Evolutionary conservation across 35 echinoderm and acorn worm genomes (phyloP).

Genomic region (Apostichopus californicus): DNA sequence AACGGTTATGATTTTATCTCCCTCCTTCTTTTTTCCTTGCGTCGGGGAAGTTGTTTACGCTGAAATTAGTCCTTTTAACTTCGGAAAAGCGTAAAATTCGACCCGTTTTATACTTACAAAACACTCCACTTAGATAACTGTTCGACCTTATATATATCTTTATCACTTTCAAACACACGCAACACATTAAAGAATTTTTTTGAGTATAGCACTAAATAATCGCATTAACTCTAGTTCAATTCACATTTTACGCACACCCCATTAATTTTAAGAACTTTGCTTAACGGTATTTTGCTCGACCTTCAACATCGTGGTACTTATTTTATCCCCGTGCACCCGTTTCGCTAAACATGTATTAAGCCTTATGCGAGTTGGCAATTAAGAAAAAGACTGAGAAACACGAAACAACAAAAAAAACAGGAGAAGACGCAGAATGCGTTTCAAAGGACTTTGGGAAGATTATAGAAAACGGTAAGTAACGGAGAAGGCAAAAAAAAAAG

Average conservation of each 20-base stretch:
- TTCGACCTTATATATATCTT: slow-evolving; percentile 19
- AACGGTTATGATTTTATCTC: background rate
- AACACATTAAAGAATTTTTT: slow-evolving; percentile 49
- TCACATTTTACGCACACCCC: slow-evolving; percentile 35
- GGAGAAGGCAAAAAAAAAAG: background rate
- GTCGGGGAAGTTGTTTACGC: background rate
- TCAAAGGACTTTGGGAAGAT: slow-evolving; percentile 20
- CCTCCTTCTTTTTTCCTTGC: background rate
- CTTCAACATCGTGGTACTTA: slow-evolving; percentile 1
- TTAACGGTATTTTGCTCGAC: slow-evolving; percentile 22
- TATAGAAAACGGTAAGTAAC: background rate
- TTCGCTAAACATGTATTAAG: slow-evolving; percentile 26
- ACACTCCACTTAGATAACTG: slow-evolving; percentile 25
- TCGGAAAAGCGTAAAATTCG: slow-evolving; percentile 30
- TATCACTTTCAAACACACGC: slow-evolving; percentile 43
- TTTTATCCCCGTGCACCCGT: slow-evolving; percentile 26
- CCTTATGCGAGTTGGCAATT: slow-evolving; percentile 46
- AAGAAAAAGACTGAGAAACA: slow-evolving; percentile 9
- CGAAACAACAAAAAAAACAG: background rate
- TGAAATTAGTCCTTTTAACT: background rate
- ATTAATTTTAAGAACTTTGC: slow-evolving; percentile 51
- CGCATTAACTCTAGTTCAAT: slow-evolving; percentile 36
- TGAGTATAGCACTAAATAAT: slow-evolving; percentile 39
- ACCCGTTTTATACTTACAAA: slow-evolving; percentile 16
- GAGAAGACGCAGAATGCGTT: slow-evolving; percentile 9